Conservation (phyloP, 2,113 vertebrate genomes). For the Emydocephalus ijimae region DNA sequence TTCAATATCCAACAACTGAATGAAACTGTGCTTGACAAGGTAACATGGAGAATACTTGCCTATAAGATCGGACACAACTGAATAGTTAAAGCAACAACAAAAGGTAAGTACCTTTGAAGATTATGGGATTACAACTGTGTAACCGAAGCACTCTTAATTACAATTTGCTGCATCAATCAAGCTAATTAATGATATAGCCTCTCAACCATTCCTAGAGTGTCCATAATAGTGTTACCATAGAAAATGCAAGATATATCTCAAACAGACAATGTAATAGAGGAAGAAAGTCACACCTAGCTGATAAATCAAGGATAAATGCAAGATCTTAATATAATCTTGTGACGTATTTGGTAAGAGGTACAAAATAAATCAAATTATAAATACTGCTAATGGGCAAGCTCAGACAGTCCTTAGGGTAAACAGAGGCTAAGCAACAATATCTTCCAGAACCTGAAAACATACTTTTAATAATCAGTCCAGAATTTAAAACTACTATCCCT, state of each 20-base stretch:
- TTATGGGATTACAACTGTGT: background rate
- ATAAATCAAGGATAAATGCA: background rate
- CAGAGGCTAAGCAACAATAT: background rate
- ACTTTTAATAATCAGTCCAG: background rate
- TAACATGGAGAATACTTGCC: too few species aligned
- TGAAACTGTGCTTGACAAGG: background rate
- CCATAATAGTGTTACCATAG: background rate
- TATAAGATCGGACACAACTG: too few species aligned
- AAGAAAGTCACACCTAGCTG: background rate
- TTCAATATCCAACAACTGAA: background rate
- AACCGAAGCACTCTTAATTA: background rate
- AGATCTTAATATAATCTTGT: background rate
- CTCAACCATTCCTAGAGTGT: background rate
- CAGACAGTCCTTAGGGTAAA: background rate
- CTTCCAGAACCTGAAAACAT: background rate
- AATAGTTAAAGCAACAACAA: background rate
- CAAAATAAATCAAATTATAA: background rate
- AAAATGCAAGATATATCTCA: background rate
- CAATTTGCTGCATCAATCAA: background rate
- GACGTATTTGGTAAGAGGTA: background rate
- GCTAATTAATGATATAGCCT: background rate
- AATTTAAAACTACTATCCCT: background rate
- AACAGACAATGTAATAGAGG: background rate
- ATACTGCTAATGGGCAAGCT: background rate
- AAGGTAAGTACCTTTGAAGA: background rate